A percentile compares a stretch with the other conserved stretches of the same genome.
phyloP scores from a whole-genome alignment of 2,888 invertebrate genomes.

The Muschampia plurimacula region DNA sequence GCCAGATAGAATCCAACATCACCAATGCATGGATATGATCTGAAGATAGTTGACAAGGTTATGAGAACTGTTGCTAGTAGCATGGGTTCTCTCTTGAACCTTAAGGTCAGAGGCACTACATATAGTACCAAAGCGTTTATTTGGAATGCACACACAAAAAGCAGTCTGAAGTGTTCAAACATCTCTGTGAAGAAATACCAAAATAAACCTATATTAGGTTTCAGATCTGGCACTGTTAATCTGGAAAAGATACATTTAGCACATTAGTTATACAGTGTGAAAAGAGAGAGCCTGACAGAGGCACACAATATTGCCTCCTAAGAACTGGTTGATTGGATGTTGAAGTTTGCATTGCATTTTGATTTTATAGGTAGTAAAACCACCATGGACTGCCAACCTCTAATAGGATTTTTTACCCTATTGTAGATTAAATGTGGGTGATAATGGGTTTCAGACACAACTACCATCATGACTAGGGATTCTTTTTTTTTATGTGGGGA shows the following conservation, averaged over 20 bases:
- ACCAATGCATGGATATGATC: constrained; percentile 98
- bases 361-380: too few relatives aligned
- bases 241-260: constrained; percentile 77
- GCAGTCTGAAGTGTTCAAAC: constrained; percentile 98
- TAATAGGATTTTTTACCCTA: too few relatives aligned
- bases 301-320: not conserved
- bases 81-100: constrained; percentile 92
- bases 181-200: constrained; percentile 99
- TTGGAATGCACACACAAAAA: constrained; percentile 98
- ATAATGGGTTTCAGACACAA: too few relatives aligned
- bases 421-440: too few relatives aligned
- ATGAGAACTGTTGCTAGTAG: constrained; percentile 92
- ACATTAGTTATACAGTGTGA: not conserved
- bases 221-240: constrained; percentile 95
- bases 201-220: constrained; percentile 98
- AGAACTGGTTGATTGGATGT: too few relatives aligned
- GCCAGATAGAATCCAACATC: constrained; percentile 97
- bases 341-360: too few relatives aligned
- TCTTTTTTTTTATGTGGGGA: too few relatives aligned
- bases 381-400: too few relatives aligned
- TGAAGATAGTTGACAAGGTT: constrained; percentile 94
- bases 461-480: too few relatives aligned
- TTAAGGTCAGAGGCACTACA: constrained; percentile 93
- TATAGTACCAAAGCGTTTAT: constrained; percentile 97
- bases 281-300: too few relatives aligned